Conservation (phyloP, 2,888 invertebrate species). For the Theretra japonica region DNA sequence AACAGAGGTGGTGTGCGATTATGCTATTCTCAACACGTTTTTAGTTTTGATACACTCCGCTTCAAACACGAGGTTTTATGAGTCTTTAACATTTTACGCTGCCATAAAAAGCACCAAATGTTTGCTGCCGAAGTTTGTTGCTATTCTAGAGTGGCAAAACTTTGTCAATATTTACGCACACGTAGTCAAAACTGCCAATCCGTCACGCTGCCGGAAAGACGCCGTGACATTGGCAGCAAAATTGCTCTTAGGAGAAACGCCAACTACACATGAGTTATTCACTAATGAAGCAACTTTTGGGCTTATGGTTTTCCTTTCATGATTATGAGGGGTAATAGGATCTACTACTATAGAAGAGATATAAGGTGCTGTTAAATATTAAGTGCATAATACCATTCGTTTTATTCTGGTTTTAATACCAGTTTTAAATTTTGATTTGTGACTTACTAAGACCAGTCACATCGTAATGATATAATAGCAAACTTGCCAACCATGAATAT, state of each 20-base stretch:
- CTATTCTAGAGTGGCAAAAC: background rate
- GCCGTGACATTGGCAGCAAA: slow-evolving; percentile 29
- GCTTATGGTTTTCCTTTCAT: background rate
- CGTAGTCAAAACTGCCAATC: slow-evolving; percentile 27
- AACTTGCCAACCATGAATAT: no score
- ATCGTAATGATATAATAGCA: no score
- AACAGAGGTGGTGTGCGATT: background rate
- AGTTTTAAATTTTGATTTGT: no score
- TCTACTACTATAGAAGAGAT: background rate
- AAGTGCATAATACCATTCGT: no score
- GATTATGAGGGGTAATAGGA: background rate
- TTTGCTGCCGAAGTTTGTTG: background rate
- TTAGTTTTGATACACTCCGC: slow-evolving; percentile 7
- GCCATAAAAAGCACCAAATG: slow-evolving; percentile 7
- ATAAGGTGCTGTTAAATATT: no score
- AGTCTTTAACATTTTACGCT: slow-evolving; percentile 22
- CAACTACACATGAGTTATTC: slow-evolving; percentile 15
- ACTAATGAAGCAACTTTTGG: background rate
- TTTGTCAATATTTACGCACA: slow-evolving; percentile 20
- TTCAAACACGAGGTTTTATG: slow-evolving; percentile 10
- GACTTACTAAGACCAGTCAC: no score
- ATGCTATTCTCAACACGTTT: background rate
- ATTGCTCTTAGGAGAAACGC: slow-evolving; percentile 23
- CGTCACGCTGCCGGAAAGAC: slow-evolving; percentile 28
- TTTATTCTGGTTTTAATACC: no score